A percentile compares a stretch with the other conserved stretches of the same genome.
Evolutionary conservation across 2,113 vertebrate species (phyloP).

Genomic region (Grus americana): DNA sequence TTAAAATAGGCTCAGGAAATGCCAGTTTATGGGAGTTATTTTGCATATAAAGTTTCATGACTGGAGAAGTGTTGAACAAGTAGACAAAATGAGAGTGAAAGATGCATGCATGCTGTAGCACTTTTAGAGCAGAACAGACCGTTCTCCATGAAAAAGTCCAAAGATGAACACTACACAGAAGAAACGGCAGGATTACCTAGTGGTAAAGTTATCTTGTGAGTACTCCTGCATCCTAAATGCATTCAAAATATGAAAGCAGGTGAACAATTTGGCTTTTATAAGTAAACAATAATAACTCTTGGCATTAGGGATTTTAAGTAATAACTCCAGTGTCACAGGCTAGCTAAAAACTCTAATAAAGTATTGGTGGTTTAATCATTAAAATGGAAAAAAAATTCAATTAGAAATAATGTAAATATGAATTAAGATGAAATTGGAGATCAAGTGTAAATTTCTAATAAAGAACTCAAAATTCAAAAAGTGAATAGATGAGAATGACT

Average conservation of each 20-base stretch:
- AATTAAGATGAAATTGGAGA: not conserved
- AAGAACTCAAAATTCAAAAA: not conserved
- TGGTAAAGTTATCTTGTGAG: not conserved
- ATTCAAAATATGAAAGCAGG: not conserved
- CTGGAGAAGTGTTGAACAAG: not conserved
- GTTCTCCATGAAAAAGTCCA: not conserved
- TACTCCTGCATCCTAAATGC: not conserved
- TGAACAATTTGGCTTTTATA: not conserved
- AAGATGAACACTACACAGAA: not conserved
- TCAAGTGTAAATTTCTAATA: not conserved
- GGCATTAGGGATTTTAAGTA: not conserved
- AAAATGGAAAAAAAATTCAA: not conserved
- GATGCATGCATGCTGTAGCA: accelerated
- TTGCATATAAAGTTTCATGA: not conserved
- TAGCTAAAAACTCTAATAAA: not conserved
- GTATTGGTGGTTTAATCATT: not conserved
- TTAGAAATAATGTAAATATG: not conserved
- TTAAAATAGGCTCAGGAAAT: not conserved
- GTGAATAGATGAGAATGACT: not conserved
- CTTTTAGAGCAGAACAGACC: not conserved
- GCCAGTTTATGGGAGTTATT: not conserved
- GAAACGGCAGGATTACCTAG: not conserved
- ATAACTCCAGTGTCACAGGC: not conserved
- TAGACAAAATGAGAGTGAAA: not conserved
- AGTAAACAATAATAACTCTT: not conserved